A percentile compares a stretch with the other conserved stretches of the same genome.
Evolutionary conservation across 2,888 invertebrate species (phyloP).

Genomic region (Ethmia dodecea): DNA sequence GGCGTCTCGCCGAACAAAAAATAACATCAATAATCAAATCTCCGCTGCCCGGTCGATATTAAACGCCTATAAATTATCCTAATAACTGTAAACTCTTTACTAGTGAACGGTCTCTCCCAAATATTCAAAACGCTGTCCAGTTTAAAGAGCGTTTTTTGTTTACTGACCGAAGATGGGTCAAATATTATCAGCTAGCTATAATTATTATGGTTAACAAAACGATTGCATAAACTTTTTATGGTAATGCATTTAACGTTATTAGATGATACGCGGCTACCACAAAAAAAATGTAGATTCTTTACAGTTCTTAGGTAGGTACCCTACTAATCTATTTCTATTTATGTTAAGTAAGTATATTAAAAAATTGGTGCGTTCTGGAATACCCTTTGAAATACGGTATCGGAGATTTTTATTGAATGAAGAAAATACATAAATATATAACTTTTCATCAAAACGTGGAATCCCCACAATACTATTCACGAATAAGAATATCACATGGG

Average conservation of each 20-base stretch:
- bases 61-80: constrained; percentile 75
- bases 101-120: constrained; percentile 30
- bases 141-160: constrained; percentile 22
- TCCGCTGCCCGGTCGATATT: constrained; percentile 59
- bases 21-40: constrained; percentile 69
- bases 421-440: no score
- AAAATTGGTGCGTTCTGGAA: no score
- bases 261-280: constrained; percentile 14
- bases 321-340: neutral
- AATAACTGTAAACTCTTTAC: constrained; percentile 65
- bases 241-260: constrained; percentile 10
- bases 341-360: no score
- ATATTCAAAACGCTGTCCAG: constrained; percentile 38
- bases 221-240: constrained; percentile 22
- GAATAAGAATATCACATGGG: no score
- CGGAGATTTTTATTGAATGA: no score
- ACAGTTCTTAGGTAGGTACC: neutral
- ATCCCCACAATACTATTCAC: no score
- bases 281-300: constrained; percentile 7
- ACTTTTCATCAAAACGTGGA: no score
- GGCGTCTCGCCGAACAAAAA: constrained; percentile 48
- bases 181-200: constrained; percentile 30
- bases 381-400: no score
- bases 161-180: constrained; percentile 39
- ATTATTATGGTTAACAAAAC: constrained; percentile 23